A percentile compares a stretch with the other conserved stretches of the same genome.
Evolutionary conservation across 2,888 invertebrate species (phyloP).

Genomic region (Catonia carolina): DNA sequence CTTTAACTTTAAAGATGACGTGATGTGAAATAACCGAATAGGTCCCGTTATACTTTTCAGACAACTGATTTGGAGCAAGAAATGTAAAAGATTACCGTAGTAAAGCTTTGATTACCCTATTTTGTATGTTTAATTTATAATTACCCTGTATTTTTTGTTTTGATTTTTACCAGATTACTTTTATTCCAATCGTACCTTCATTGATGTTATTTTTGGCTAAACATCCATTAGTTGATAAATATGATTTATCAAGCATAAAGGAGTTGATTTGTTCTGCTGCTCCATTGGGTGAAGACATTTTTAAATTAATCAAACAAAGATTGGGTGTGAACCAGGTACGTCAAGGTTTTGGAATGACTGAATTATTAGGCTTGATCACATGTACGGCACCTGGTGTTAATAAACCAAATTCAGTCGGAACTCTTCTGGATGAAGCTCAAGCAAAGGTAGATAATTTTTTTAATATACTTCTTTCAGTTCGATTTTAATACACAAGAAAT

Average conservation of each 20-base stretch:
- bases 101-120: too few species aligned
- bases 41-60: too few species aligned
- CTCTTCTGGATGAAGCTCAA: conserved; percentile 28
- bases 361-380: conserved; percentile 20
- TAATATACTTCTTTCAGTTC: too few species aligned
- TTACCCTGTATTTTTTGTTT: too few species aligned
- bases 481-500: too few species aligned
- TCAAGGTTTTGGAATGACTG: conserved; percentile 32
- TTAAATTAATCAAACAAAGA: conserved; percentile 1
- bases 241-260: conserved; percentile 43
- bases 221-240: conserved; percentile 43
- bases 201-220: conserved; percentile 63
- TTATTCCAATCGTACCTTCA: conserved; percentile 68
- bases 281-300: conserved; percentile 41
- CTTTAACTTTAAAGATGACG: too few species aligned
- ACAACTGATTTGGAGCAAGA: too few species aligned
- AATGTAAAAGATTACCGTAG: too few species aligned
- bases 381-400: conserved; percentile 12
- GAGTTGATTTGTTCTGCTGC: conserved; percentile 45
- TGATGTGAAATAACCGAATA: too few species aligned
- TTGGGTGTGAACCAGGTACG: conserved; percentile 14
- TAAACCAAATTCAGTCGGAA: conserved; percentile 32
- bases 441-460: conserved; percentile 35
- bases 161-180: conserved; percentile 38
- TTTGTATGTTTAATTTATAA: too few species aligned